Base-by-base conservation (phyloP, 2,113 vertebrate genomes). In the human region DNA sequence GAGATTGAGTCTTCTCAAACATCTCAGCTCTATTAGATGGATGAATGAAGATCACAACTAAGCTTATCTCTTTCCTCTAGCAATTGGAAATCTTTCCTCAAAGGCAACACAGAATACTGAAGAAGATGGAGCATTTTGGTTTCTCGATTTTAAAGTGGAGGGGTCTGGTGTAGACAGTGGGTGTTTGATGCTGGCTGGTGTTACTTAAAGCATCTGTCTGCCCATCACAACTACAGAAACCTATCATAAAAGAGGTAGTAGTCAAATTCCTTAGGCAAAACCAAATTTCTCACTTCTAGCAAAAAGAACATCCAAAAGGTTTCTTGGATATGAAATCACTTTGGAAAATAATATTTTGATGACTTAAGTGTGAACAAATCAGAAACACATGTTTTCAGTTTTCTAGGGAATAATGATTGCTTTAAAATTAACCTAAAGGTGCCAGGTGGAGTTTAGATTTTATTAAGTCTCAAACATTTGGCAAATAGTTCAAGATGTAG, bases 311-410 rank as follows among this genome's bases (percentile, higher is more conserved):
- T 93, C 70, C 59, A 88, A 57, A 92, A 73, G 5, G 3, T 52
- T 93, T 79, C 92, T 96, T 94, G 97, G 30, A 50, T 93, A 95
- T 83, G 82, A 70, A 50, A 68, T 92, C 93, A 75, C 30, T 82
- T 95, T 93, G 32, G 32, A 57, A 95, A 97, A 93, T 68, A 96
- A 97, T 97, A 96, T 97, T 97, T 98, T 96, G 96, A 92, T 80
- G 97, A 96, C 76, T 95, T 88, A 96, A 96, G 95, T 97, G 97
- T 91, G 96, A 98, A 97, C 98, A 98, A 97, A 98, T 96, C 95
- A 94, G 97, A 98, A 97, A 95, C 97, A 98, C 40, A 91, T 97
- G 98, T 96, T 93, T 97, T 94, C 50, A 27, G 96, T 95, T 97
- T 96, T 95, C 94, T 88, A 78, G 80, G 40, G 83, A 97, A 93